phyloP scores from a whole-genome alignment of 2,888 invertebrate genomes.

The Xylota segnis region DNA sequence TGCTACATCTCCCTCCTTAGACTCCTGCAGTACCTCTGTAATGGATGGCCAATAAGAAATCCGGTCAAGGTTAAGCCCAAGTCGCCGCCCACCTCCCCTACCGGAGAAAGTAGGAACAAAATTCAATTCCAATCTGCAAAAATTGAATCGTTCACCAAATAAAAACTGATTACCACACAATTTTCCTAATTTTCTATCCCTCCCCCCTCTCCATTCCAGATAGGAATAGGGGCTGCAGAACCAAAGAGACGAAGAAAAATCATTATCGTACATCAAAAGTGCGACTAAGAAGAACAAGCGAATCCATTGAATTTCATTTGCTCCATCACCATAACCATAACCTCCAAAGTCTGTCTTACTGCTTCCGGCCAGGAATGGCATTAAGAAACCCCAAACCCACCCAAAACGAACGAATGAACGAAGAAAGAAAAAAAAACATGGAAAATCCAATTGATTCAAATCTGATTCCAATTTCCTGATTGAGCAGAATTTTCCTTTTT shows the following conservation, averaged over 20 bases:
- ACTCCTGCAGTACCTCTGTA: too few relatives aligned
- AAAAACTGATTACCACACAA: conserved; percentile 35
- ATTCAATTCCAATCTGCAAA: conserved; percentile 8
- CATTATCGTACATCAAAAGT: conserved; percentile 58
- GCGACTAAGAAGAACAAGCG: conserved; percentile 35
- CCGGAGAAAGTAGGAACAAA: not conserved
- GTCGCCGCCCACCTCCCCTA: not conserved
- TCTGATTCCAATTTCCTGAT: conserved; percentile 73
- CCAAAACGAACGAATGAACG: not conserved
- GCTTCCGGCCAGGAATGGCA: conserved; percentile 54
- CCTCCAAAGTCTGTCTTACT: conserved; percentile 55
- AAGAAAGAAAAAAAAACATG: conserved; percentile 40
- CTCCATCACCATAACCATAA: conserved; percentile 65
- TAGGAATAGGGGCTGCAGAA: not conserved
- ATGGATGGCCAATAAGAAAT: not conserved
- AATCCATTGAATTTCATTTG: conserved; percentile 65
- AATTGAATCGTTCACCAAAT: conserved; percentile 26
- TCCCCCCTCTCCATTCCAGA: not conserved
- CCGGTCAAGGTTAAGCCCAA: not conserved
- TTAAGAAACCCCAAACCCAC: conserved; percentile 46
- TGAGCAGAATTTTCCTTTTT: conserved; percentile 58
- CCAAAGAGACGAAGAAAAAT: conserved; percentile 9
- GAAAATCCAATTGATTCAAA: conserved; percentile 73
- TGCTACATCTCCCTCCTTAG: too few relatives aligned
- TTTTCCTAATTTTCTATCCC: conserved; percentile 37